Evolutionary conservation across 2,888 invertebrate species (phyloP).

Genomic region (Thymelicus lineola): DNA sequence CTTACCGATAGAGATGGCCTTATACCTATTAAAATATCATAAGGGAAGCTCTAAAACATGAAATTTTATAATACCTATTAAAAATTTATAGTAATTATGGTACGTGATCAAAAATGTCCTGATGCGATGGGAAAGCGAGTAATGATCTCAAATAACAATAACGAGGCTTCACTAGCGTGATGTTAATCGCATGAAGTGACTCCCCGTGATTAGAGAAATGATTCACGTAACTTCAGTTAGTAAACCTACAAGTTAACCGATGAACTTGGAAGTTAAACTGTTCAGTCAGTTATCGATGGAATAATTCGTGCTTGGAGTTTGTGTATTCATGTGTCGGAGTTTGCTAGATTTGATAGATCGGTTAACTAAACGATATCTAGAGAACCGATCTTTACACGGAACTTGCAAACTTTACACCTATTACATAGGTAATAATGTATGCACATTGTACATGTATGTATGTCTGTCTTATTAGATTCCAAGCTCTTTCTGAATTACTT

Average conservation of each 20-base stretch:
- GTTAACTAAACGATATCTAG: neutral
- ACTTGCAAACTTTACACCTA: neutral
- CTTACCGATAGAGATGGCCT: too few relatives aligned
- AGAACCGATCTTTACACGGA: neutral
- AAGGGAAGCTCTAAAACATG: too few relatives aligned
- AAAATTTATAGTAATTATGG: too few relatives aligned
- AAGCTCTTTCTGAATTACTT: too few relatives aligned
- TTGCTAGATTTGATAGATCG: constrained; percentile 5
- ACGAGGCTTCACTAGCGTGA: neutral
- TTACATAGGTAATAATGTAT: too few relatives aligned
- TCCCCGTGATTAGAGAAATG: neutral
- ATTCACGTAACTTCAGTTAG: constrained; percentile 1
- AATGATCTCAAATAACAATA: neutral
- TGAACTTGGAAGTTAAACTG: constrained; percentile 12
- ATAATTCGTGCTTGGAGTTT: constrained; percentile 10
- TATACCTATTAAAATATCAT: too few relatives aligned
- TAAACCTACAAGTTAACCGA: constrained; percentile 6
- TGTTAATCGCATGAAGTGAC: neutral
- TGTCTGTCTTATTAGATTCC: too few relatives aligned
- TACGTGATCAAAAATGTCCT: too few relatives aligned
- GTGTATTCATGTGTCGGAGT: constrained; percentile 11
- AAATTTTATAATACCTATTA: too few relatives aligned
- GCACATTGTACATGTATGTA: too few relatives aligned
- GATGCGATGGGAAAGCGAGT: too few relatives aligned
- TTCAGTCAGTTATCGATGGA: constrained; percentile 14